Evolutionary conservation across 2,888 invertebrate genomes (phyloP).

Genomic region (Ypsolopha scabrella): DNA sequence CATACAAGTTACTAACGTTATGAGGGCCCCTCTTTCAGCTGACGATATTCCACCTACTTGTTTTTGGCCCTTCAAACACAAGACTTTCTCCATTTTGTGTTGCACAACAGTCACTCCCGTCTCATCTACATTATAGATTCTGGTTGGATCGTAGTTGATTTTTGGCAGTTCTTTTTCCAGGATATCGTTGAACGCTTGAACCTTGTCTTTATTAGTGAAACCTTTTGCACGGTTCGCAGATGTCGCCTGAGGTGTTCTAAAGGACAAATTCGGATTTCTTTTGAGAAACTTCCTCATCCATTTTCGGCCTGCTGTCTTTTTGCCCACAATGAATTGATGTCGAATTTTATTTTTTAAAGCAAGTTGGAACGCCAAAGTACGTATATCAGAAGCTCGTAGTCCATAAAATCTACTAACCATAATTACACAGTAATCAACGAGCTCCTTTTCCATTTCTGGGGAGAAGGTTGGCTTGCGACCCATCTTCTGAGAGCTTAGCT

Average conservation of each 20-base stretch:
- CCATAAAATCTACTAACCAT: slow-evolving; percentile 3
- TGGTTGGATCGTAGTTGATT: not conserved
- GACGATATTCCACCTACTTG: slow-evolving; percentile 12
- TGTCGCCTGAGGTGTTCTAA: slow-evolving; percentile 4
- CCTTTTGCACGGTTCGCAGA: slow-evolving; percentile 7
- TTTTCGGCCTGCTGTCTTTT: slow-evolving; percentile 6
- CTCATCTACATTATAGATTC: slow-evolving; percentile 5
- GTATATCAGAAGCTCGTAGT: slow-evolving; percentile 2
- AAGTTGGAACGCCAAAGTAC: slow-evolving; percentile 6
- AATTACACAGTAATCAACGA: slow-evolving; percentile 3
- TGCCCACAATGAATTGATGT: slow-evolving; percentile 4
- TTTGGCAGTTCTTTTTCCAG: not conserved
- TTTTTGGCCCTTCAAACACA: slow-evolving; percentile 9
- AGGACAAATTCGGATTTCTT: slow-evolving; percentile 6
- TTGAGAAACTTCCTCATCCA: slow-evolving; percentile 9
- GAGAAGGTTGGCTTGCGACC: slow-evolving; percentile 3
- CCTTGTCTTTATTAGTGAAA: slow-evolving; percentile 3
- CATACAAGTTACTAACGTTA: slow-evolving; percentile 10
- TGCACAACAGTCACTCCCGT: slow-evolving; percentile 7
- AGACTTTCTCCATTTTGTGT: slow-evolving; percentile 6
- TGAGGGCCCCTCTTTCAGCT: slow-evolving; percentile 8
- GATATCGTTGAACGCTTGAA: not conserved
- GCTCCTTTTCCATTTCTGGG: slow-evolving; percentile 4
- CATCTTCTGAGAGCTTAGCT: not conserved
- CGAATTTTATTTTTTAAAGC: slow-evolving; percentile 3